Conservation (phyloP, 2,888 invertebrate species). For the Drosophila testacea region DNA sequence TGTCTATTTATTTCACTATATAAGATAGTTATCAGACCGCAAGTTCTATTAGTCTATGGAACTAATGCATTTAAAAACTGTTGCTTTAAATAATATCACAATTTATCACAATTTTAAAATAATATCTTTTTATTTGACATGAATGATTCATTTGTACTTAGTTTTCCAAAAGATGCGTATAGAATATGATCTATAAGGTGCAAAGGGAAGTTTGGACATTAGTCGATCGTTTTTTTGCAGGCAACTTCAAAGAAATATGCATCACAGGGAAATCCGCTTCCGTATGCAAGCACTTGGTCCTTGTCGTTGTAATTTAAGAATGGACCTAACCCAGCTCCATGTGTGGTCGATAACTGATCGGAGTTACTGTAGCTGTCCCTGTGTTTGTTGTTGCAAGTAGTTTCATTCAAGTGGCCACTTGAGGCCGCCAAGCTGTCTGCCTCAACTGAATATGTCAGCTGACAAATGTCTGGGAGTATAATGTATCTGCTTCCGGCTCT, state of each 20-base stretch:
- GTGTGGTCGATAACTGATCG: constrained; percentile 54
- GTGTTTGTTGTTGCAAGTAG: constrained; percentile 46
- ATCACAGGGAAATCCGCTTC: constrained; percentile 42
- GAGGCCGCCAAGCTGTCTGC: constrained; percentile 76
- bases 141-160: too few relatives aligned
- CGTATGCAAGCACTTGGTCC: constrained; percentile 21
- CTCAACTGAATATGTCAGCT: constrained; percentile 13
- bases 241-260: constrained; percentile 44
- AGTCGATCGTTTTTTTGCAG: constrained; percentile 10
- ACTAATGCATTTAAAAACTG: too few relatives aligned
- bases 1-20: too few relatives aligned
- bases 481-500: constrained; percentile 62
- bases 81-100: too few relatives aligned
- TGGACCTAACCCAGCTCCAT: constrained; percentile 21
- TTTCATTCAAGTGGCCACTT: constrained; percentile 68
- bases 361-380: not conserved
- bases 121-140: too few relatives aligned
- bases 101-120: too few relatives aligned
- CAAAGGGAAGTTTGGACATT: constrained; percentile 6
- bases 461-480: constrained; percentile 31
- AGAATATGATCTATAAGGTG: not conserved
- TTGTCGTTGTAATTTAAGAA: constrained; percentile 31
- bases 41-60: too few relatives aligned
- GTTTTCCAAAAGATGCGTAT: too few relatives aligned
- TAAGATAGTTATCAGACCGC: too few relatives aligned